Evolutionary conservation across 2,888 invertebrate genomes (phyloP).

Genomic region (Elegia similella): DNA sequence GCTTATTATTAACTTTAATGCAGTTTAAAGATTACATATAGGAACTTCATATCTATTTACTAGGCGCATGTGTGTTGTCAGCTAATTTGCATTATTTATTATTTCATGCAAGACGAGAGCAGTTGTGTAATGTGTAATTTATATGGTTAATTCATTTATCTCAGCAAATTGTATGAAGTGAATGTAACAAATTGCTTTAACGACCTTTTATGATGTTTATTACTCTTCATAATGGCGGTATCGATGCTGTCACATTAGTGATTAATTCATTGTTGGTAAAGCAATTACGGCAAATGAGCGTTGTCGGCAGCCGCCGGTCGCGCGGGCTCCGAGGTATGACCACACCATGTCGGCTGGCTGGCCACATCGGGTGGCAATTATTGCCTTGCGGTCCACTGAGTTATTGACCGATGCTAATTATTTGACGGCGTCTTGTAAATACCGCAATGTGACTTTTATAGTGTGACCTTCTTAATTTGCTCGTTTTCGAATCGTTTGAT

Average conservation of each 20-base stretch:
- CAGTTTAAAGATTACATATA: too few species aligned
- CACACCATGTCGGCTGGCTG: conserved; percentile 24
- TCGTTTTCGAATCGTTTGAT: conserved; percentile 10
- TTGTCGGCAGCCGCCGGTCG: conserved; percentile 35
- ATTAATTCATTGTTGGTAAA: conserved; percentile 67
- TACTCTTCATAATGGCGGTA: conserved; percentile 54
- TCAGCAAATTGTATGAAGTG: background rate
- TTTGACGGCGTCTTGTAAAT: conserved; percentile 60
- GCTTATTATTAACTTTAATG: too few species aligned
- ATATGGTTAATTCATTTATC: background rate
- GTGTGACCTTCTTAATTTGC: conserved; percentile 44
- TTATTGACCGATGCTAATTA: conserved; percentile 68
- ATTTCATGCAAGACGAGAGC: too few species aligned
- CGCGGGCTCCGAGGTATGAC: conserved; percentile 53
- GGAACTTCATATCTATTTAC: too few species aligned
- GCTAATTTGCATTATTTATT: too few species aligned
- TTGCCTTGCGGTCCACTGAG: conserved; percentile 54
- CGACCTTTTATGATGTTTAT: conserved; percentile 52
- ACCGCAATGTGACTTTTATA: conserved; percentile 42
- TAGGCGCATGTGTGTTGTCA: too few species aligned
- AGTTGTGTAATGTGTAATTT: background rate
- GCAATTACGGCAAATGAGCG: conserved; percentile 67
- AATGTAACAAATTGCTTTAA: conserved; percentile 41
- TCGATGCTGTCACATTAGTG: conserved; percentile 67
- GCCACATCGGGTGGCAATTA: conserved; percentile 32